Base-by-base conservation (phyloP, 2,797 vertebrate species). In the Cuniculus paca region DNA sequence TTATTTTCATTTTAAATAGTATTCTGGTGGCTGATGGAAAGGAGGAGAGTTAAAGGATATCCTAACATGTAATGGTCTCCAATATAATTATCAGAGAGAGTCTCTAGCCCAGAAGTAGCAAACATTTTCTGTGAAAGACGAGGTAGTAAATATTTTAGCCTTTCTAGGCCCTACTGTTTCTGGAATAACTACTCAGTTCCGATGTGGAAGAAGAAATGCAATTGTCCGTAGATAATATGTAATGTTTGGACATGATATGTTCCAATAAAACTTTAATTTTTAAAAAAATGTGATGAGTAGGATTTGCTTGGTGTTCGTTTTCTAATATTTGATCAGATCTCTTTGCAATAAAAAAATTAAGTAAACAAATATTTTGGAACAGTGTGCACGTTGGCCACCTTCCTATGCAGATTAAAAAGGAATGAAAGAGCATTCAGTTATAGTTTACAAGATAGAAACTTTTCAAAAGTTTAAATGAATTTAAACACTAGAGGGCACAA, bases 401-500 rank as follows among this genome's bases (percentile, higher is more conserved):
- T 78, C 36, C 61, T n/a, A 26, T 82, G 56, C 7, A 61, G 45
- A 80, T 42, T 78, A 81, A 54, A 52, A 34, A 90, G 20, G 50
- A 58, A 89, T 56, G 56, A 72, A 78, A 78, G 26, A 12, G 0
- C 60, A 2, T 74, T 93, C 24, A 65, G 31, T 7, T 28, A 0
- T 48, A 42, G 61, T 96, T 97, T 39, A 90, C n/a, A 91, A 81
- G n/a, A 82, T 63, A 75, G 1, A 11, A 84, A 79, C 42, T 50
- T 95, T 36, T 42, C 34, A 56, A 34, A 5, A 0, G 0, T 2
- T 88, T 95, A 91, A 82, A 61, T 85, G 42, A 78, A 86, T 90
- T 95, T 97, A 90, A 98, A 98, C 98, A 85, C 97, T 96, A 98
- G 98, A 97, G 98, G 98, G 98, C 98, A 97, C 80, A 94, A 95